Evolutionary conservation across 1,140 invertebrate species (phyloP), one percentile per base, ranked within the genome.

Genomic region (Drosophila hydei): DNA sequence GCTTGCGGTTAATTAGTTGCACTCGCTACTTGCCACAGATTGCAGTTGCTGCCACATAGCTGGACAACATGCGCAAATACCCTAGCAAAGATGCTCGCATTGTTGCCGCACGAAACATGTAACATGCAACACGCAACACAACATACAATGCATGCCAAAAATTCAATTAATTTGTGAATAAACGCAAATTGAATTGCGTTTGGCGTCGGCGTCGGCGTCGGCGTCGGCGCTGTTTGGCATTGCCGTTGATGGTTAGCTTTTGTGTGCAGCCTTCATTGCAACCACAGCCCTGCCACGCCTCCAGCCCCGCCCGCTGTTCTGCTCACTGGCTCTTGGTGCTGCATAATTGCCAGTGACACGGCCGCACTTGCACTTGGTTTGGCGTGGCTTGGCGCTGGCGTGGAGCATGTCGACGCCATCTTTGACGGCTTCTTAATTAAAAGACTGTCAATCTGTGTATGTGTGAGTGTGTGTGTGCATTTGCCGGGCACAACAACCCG

Each of bases 371-470:
- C 61, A 40, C 47, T 69, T 54, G 62, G 43, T 60, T 55, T 38
- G 30, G 40, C 42, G 38, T 52, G 21, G 40, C 5, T 5, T 8
- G 19, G 30, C 19, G 67, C 48, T 38, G 42, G 21, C 38, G 48
- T 61, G 4, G 14, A 75, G 77, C 71, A 56, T 80, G 81, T 62
- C 81, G 64, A 69, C 75, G 75, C 76, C 83, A 88, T 85, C 83
- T 88, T 88, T 88, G 83, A 88, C 83, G 84, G 84, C 78, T 88
- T 73, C 83, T 88, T 88, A 88, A 88, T 88, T 88, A 88, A 88
- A 88, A 89, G 83, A 88, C 83, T 89, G 83, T 88, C 83, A 88
- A 88, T 88, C 84, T 83, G 75, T 80, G 70, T 67, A 50, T 36
- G 9, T 55, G 21, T 55, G 21, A 25, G 38, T 55, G 56, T 48